Evolutionary conservation across 92 coral and sea anemone genomes (phyloP).

Genomic region (Palythoa caribaeorum): DNA sequence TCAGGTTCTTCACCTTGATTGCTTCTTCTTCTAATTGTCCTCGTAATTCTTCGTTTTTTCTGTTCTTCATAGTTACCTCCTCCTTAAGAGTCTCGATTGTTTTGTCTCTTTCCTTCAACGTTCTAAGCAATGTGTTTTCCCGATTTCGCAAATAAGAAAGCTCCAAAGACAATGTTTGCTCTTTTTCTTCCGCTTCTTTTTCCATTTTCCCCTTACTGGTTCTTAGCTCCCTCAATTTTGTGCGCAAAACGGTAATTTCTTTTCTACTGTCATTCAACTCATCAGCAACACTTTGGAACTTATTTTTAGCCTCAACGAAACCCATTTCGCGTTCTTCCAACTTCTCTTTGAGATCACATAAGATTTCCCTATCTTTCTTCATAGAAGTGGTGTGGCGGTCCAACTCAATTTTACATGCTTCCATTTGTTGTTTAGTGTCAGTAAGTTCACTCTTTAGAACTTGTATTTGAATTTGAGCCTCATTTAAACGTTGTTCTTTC

Average conservation of each 20-base stretch:
- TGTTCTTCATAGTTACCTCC: constrained; percentile 29
- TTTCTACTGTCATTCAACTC: constrained; percentile 45
- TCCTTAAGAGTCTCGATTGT: constrained; percentile 13
- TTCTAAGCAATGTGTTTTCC: constrained; percentile 32
- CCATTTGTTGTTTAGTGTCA: constrained; percentile 36
- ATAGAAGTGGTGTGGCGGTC: constrained; percentile 25
- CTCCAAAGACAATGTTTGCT: constrained; percentile 22
- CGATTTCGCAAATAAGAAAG: constrained; percentile 36
- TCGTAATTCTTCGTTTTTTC: constrained; percentile 63
- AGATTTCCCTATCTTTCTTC: constrained; percentile 13
- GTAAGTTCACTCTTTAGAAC: constrained; percentile 52
- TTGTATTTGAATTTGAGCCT: constrained; percentile 29
- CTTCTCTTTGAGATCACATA: constrained; percentile 44
- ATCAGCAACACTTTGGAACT: constrained; percentile 33
- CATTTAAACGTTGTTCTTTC: constrained; percentile 44
- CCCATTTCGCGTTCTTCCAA: constrained; percentile 38
- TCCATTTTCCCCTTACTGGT: constrained; percentile 48
- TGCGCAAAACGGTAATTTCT: constrained; percentile 39
- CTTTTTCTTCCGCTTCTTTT: constrained; percentile 48
- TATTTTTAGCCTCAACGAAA: constrained; percentile 22
- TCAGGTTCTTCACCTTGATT: constrained; percentile 33
- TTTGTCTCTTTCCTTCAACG: constrained; percentile 36
- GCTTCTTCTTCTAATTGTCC: constrained; percentile 56
- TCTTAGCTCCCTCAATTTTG: constrained; percentile 64
- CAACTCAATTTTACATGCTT: constrained; percentile 38